Percentiles rank a stretch among this genome's conserved stretches.
phyloP scores from a whole-genome alignment of 2,888 invertebrate genomes.

The Archips xylosteana region DNA sequence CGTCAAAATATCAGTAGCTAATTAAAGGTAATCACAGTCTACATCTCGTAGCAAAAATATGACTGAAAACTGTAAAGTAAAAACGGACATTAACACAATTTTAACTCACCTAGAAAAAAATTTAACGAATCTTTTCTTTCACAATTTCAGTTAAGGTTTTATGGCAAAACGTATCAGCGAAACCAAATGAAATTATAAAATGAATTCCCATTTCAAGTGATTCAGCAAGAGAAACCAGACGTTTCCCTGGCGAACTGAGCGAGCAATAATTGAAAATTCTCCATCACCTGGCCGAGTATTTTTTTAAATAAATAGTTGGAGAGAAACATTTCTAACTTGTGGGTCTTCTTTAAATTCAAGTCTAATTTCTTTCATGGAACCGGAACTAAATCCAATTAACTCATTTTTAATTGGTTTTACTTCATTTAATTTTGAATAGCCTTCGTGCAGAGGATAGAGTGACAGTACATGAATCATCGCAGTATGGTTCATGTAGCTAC shows the following conservation, averaged over 20 bases:
- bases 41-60: no score
- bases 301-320: not conserved
- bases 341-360: no score
- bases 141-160: slow-evolving; percentile 21
- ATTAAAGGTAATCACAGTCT: no score
- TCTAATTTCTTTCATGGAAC: no score
- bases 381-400: no score
- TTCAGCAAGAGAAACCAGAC: slow-evolving; percentile 49
- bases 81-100: not conserved
- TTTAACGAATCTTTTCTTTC: not conserved
- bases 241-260: slow-evolving; percentile 3
- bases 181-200: slow-evolving; percentile 69
- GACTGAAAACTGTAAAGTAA: no score
- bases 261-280: slow-evolving; percentile 31
- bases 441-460: no score
- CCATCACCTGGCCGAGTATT: not conserved
- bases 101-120: not conserved
- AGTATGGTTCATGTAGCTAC: no score
- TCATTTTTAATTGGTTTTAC: no score
- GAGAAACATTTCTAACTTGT: not conserved
- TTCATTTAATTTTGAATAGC: no score
- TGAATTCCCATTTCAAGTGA: slow-evolving; percentile 68
- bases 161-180: slow-evolving; percentile 49
- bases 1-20: no score
- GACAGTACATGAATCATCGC: no score